These are phyloP conservation scores for Drosophila repletoides DNA, from an alignment of 1,140 invertebrate species.

Conservation along the genomic window DNA sequence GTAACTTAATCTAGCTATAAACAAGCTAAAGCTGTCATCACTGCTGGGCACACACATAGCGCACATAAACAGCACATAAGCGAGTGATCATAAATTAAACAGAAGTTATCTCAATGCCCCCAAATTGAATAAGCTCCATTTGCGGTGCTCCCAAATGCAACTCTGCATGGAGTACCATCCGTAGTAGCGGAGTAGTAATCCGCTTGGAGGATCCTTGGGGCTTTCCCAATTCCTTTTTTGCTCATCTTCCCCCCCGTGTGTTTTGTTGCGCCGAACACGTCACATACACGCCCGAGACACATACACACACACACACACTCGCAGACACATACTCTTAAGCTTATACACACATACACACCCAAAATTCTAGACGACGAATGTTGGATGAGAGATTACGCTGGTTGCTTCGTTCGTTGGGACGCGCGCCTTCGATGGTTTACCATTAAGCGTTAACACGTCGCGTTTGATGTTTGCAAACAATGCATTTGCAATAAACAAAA, in stretches of 20 bases:
- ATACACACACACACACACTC: conserved; percentile 40
- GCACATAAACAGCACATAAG: conserved; percentile 50
- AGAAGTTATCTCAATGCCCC: conserved; percentile 64
- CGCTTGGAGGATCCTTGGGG: conserved; percentile 29
- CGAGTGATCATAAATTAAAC: conserved; percentile 68
- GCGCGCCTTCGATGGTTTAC: conserved; percentile 42
- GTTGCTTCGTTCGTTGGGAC: conserved; percentile 56
- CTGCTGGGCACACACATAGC: conserved; percentile 57
- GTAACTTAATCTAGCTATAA: too few species aligned
- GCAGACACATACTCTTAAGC: conserved; percentile 22
- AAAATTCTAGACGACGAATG: conserved; percentile 63
- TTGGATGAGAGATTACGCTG: conserved; percentile 67
- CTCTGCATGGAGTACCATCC: neutral
- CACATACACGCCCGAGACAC: conserved; percentile 68
- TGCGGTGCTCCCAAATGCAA: too few species aligned
- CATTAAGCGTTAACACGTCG: conserved; percentile 61
- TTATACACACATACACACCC: conserved; percentile 46
- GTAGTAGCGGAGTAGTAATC: conserved; percentile 6
- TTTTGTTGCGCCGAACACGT: conserved; percentile 65
- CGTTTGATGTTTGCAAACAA: conserved; percentile 39
- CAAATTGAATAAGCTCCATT: conserved; percentile 15
- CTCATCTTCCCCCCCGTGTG: conserved; percentile 13
- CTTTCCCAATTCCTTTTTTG: neutral
- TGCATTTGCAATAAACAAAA: conserved; percentile 66
- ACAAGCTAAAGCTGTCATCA: too few species aligned